These are phyloP conservation scores for Saccopteryx leptura DNA, from an alignment of 2,113 vertebrate genomes.

Conservation along the genomic window DNA sequence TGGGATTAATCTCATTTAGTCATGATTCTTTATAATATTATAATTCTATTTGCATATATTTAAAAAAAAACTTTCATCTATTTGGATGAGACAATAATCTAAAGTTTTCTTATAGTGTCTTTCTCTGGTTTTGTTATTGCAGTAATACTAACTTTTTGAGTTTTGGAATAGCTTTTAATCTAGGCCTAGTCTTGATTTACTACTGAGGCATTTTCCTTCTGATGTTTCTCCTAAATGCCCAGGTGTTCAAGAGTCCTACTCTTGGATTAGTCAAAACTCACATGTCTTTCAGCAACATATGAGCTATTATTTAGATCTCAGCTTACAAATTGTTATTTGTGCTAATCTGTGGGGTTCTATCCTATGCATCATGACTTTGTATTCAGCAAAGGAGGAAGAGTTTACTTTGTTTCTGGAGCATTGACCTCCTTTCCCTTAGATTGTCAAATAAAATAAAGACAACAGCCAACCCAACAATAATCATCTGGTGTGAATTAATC, in stretches of 20 bases:
- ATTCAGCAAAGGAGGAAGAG: background rate
- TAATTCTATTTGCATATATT: background rate
- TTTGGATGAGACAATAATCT: constrained; percentile 19
- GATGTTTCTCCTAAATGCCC: background rate
- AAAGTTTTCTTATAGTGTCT: background rate
- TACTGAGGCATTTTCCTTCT: background rate
- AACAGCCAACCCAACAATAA: too few species aligned
- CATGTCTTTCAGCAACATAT: background rate
- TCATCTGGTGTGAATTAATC: too few species aligned
- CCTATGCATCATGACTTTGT: background rate
- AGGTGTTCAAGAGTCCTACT: background rate
- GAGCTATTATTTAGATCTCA: background rate
- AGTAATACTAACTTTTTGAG: background rate
- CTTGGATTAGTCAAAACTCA: background rate
- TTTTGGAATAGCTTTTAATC: background rate
- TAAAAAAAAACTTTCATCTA: background rate
- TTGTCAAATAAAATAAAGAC: too few species aligned
- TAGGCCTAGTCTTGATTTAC: background rate
- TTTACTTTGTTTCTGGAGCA: background rate
- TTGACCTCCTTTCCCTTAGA: too few species aligned
- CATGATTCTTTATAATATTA: background rate
- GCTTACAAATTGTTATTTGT: background rate
- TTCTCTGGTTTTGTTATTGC: background rate
- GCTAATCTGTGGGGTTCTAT: background rate
- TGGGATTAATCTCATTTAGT: constrained; percentile 6